Percentiles rank a stretch among this genome's conserved stretches.
These are phyloP conservation scores for Stenichneumon culpator DNA, from an alignment of 2,888 invertebrate genomes.

Conservation along the genomic window DNA sequence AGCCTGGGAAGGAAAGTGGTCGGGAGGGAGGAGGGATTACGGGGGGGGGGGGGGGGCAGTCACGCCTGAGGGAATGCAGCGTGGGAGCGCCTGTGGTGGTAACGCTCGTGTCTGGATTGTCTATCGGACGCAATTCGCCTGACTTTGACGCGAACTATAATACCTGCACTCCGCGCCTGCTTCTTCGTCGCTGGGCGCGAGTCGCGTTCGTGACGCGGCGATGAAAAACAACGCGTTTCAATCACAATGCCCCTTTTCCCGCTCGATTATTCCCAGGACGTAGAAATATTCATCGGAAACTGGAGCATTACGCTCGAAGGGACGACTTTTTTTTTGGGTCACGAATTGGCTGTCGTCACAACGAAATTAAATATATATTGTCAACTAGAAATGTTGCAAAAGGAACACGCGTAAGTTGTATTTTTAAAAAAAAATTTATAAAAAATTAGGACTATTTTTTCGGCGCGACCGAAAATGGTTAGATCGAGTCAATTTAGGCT, in stretches of 20 bases:
- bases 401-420: background rate
- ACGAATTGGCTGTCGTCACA: background rate
- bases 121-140: conserved; percentile 68
- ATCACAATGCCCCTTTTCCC: conserved; percentile 7
- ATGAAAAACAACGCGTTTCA: conserved; percentile 30
- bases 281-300: conserved; percentile 38
- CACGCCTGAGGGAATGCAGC: conserved; percentile 83
- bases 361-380: background rate
- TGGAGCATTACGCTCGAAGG: background rate
- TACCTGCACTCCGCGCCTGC: conserved; percentile 19
- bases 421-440: too few species aligned
- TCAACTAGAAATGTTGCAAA: conserved; percentile 13
- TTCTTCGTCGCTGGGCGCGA: conserved; percentile 18
- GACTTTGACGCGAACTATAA: conserved; percentile 51
- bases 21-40: conserved; percentile 53
- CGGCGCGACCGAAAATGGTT: too few species aligned
- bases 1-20: conserved; percentile 60
- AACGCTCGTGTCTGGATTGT: conserved; percentile 75
- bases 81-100: conserved; percentile 81
- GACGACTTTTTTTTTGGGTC: background rate
- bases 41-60: conserved; percentile 73
- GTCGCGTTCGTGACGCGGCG: background rate
- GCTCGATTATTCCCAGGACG: background rate
- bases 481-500: too few species aligned
- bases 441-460: too few species aligned